Evolutionary conservation across 2,888 invertebrate species (phyloP).

Genomic region (Phrixothrix hirtus): DNA sequence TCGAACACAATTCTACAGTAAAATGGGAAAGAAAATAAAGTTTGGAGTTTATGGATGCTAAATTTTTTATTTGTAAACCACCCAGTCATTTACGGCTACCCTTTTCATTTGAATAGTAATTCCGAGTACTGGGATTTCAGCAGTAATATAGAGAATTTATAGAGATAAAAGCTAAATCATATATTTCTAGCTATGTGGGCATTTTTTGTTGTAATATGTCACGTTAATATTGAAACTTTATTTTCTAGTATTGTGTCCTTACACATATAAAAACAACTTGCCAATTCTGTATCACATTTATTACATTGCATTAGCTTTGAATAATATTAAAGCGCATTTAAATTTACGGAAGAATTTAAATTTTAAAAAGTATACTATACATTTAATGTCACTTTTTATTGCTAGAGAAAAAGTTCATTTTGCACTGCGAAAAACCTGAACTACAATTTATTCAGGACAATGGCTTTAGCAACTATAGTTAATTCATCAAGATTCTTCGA

Average conservation of each 20-base stretch:
- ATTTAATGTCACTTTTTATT: constrained; percentile 4
- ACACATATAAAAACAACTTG: too few species aligned
- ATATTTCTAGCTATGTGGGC: constrained; percentile 8
- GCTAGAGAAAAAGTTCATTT: constrained; percentile 20
- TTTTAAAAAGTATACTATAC: too few species aligned
- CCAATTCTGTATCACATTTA: too few species aligned
- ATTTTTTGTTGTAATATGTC: neutral
- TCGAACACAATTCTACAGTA: constrained; percentile 18
- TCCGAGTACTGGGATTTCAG: constrained; percentile 8
- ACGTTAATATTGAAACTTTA: neutral
- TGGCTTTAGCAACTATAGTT: constrained; percentile 20
- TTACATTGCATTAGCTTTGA: too few species aligned
- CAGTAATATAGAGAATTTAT: constrained; percentile 21
- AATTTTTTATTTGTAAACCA: constrained; percentile 26
- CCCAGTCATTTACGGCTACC: constrained; percentile 26
- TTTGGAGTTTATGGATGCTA: constrained; percentile 23
- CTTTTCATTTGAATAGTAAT: constrained; percentile 23
- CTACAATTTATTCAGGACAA: constrained; percentile 24
- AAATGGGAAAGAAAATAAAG: constrained; percentile 22
- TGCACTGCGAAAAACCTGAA: constrained; percentile 19
- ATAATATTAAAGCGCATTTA: too few species aligned
- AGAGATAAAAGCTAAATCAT: constrained; percentile 13
- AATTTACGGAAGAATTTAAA: too few species aligned
- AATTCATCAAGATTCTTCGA: constrained; percentile 31
- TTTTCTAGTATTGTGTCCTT: too few species aligned